These are phyloP conservation scores for Chloroceryle aenea DNA, from an alignment of 2,113 vertebrate species.

Conservation along the genomic window DNA sequence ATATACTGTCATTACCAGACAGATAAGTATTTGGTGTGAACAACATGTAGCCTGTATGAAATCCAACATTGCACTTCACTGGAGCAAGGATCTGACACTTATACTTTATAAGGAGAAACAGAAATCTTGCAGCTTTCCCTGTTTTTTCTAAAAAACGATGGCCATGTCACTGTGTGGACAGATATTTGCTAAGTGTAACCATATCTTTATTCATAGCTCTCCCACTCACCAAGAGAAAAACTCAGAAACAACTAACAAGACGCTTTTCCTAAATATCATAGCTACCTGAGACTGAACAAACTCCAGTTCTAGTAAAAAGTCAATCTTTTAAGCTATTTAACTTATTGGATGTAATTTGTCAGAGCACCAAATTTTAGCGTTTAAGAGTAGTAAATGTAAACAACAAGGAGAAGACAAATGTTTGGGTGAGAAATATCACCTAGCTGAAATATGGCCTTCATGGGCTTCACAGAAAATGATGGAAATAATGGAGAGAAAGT, in stretches of 20 bases:
- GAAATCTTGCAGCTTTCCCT: neutral
- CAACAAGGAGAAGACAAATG: neutral
- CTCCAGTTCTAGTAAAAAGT: neutral
- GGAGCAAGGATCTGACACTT: neutral
- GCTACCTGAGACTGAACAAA: neutral
- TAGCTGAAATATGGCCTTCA: neutral
- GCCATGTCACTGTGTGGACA: neutral
- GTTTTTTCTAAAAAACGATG: neutral
- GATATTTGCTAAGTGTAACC: neutral
- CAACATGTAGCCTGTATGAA: neutral
- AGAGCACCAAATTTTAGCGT: neutral
- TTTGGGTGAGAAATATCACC: neutral
- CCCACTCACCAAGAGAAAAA: neutral
- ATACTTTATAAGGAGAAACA: neutral
- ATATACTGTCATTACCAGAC: conserved; percentile 9
- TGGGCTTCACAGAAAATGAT: neutral
- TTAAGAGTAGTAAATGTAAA: neutral
- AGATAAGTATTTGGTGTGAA: conserved; percentile 47
- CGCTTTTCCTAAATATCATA: neutral
- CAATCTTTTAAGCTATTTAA: neutral
- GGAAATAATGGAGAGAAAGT: neutral
- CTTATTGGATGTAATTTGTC: neutral
- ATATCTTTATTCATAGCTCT: neutral
- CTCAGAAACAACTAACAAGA: neutral
- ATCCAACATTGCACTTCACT: neutral